Evolutionary conservation across 2,888 invertebrate species (phyloP), one percentile per base, ranked within the genome.

Genomic region (Pediacus dermestoides): DNA sequence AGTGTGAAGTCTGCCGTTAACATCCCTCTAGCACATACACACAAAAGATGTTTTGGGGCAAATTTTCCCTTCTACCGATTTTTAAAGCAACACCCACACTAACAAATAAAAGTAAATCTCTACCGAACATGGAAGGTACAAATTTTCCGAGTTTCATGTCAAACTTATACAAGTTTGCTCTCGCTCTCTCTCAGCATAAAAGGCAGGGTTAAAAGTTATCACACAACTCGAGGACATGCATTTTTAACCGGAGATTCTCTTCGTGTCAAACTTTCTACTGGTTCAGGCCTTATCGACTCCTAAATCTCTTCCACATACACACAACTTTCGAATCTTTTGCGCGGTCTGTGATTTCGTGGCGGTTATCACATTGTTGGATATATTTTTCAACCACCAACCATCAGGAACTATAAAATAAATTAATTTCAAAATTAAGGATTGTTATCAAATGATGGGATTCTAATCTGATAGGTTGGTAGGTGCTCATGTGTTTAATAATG

Each of bases 221-320:
- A 33, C 44, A 35, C 44, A 36, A 40, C 26, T 35, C 22, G 37
- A 40, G 41, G 42, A 48, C 43, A 46, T 50, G 46, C 48, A 50
- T 50, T 50, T 50, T 50, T 50, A 48, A 50, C 37, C 33, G 31
- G 42, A 42, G 34, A 28, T 21, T 27, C 37, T 32, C 34, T 40
- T 14, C 38, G 38, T 34, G 34, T 38, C 42, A 37, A 40, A 43
- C 26, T 44, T 47, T 42, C 31, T 34, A 34, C 37, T 40, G 43
- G 33, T 28, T 27, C 34, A n/a, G 23, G 23, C 26, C 30, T 34
- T 44, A 44, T 44, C 43, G 30, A 26, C 10, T 27, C n/a, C 12
- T 18, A n/a, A 16, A 34, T 34, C 34, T n/a, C n/a, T n/a, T n/a
- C n/a, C n/a, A n/a, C n/a, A n/a, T n/a, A n/a, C n/a, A n/a, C n/a